Evolutionary conservation across 1,140 invertebrate species (phyloP).

Genomic region (Mamestra configurata): DNA sequence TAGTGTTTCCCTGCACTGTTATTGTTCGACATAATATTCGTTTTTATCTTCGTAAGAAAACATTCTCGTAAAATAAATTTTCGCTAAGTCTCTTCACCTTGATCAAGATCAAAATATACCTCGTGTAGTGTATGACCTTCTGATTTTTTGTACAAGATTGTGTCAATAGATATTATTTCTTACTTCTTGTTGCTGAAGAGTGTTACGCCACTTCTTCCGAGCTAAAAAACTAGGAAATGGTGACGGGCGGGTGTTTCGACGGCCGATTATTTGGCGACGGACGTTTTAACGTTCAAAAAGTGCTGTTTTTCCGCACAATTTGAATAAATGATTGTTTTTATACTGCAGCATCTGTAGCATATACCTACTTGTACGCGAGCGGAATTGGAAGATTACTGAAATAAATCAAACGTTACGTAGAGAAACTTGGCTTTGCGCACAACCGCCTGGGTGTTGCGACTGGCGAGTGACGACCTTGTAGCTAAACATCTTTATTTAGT

Average conservation of each 20-base stretch:
- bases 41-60: not conserved
- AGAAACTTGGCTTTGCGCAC: slow-evolving; percentile 1
- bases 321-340: not conserved
- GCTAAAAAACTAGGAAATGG: no score
- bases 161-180: no score
- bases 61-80: not conserved
- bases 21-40: not conserved
- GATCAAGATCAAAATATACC: not conserved
- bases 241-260: no score
- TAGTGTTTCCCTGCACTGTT: no score
- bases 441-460: not conserved
- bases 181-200: no score
- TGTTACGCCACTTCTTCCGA: no score
- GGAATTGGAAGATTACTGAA: slow-evolving; percentile 21
- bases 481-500: slow-evolving; percentile 35
- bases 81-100: not conserved
- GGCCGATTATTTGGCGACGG: no score
- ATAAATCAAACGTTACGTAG: slow-evolving; percentile 24
- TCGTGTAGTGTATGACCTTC: no score
- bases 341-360: not conserved
- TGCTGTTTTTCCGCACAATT: no score
- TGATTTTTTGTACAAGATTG: no score
- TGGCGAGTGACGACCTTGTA: not conserved
- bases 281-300: no score
- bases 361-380: no score